Base-by-base conservation (phyloP, 2,113 vertebrate genomes). In the Periophthalmodon schlosseri region DNA sequence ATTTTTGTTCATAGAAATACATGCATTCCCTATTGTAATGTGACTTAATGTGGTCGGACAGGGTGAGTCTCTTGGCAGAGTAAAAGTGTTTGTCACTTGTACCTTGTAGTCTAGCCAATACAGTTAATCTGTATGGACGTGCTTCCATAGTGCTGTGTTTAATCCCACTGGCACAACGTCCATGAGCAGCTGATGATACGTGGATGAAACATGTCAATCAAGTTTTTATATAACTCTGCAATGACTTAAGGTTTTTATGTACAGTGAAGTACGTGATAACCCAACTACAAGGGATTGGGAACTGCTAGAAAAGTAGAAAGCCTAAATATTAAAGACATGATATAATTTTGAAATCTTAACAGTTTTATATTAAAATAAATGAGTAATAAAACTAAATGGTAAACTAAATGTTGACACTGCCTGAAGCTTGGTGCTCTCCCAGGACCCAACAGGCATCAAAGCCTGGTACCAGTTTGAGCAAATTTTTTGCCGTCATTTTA, bases 41-140 rank as follows among this genome's bases (percentile, higher is more conserved):
- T 15, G 20, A 72, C 68, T 49, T 82, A 83, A 88, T 74, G 50
- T 61, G 44, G 72, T 83, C 2, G 13, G 82, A 83, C 90, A 82
- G 76, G 70, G 86, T 88, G 24, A 87, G 77, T 84, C 81, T 82
- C 46, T 75, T 84, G 81, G 76, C 73, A 65, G 28, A 12, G 65
- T 67, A 63, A 60, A 77, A 74, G 52, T 70, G 68, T 61, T 49
- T 16, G 52, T 60, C 63, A 64, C 66, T 33, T 46, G 13, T 5
- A 23, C 57, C 24, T 7, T 11, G 12, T 1, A 28, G 57, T 5
- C 57, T 2, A 47, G 54, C 61, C 60, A 39, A 73, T 44, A 44
- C 39, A 74, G 57, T 68, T 84, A 80, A 74, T 77, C 23, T 57
- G 76, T 64, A 49, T 69, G 28, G 20, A 50, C 1, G 68, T 80